A percentile compares a stretch with the other conserved stretches of the same genome.
These are phyloP conservation scores for Nesoenas mayeri DNA, from an alignment of 2,113 vertebrate genomes.

Conservation along the genomic window DNA sequence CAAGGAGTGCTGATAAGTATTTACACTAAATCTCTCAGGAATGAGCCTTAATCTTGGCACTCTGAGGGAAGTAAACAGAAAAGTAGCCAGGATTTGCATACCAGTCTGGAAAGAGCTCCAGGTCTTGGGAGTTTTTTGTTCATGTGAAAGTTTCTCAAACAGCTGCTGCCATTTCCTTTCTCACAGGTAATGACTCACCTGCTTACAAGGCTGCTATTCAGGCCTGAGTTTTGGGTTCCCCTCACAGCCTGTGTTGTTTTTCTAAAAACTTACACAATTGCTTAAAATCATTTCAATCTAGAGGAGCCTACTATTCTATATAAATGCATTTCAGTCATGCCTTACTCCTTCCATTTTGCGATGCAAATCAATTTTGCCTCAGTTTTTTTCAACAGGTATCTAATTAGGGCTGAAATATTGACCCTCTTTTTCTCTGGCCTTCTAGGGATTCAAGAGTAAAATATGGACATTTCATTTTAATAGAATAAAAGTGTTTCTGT, in stretches of 20 bases:
- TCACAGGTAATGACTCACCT: neutral
- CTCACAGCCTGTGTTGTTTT: neutral
- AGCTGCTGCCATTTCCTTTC: conserved; percentile 3
- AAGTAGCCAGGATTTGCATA: neutral
- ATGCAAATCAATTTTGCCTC: neutral
- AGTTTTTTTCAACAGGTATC: neutral
- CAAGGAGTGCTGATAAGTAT: neutral
- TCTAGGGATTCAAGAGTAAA: neutral
- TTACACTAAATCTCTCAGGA: neutral
- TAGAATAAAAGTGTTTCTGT: neutral
- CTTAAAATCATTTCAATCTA: neutral
- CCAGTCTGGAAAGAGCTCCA: conserved; percentile 4
- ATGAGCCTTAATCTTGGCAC: neutral
- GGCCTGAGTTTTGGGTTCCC: neutral
- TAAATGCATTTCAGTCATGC: neutral
- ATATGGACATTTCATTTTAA: neutral
- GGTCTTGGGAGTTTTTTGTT: neutral
- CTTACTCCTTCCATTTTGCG: neutral
- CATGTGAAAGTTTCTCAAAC: neutral
- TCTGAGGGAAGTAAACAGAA: neutral
- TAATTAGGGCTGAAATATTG: neutral
- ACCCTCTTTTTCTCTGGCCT: neutral
- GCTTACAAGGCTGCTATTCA: neutral
- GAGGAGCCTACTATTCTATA: neutral
- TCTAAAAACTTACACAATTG: neutral